Conservation (phyloP, 1,140 invertebrate species). For the Drosophila nebulosa region DNA sequence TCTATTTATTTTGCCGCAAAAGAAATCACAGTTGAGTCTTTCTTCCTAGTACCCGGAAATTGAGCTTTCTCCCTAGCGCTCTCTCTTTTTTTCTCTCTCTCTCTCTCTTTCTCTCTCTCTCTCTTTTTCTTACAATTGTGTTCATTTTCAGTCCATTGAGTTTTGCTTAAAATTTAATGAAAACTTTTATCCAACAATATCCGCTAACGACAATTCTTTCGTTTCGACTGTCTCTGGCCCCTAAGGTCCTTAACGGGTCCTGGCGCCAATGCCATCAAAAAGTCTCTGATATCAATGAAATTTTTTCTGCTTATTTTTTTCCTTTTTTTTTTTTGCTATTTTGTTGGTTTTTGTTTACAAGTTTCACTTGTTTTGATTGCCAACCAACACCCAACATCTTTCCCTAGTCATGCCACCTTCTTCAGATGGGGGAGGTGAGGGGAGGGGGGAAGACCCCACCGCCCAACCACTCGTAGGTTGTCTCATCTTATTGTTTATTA, state of each 20-base stretch:
- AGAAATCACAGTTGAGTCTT: background rate
- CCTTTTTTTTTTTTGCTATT: background rate
- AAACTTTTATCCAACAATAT: conserved; percentile 9
- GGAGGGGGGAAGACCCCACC: no score
- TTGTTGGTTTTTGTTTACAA: conserved; percentile 10
- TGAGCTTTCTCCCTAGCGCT: background rate
- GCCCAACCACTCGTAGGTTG: background rate
- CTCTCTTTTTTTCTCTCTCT: background rate
- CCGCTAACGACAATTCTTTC: conserved; percentile 10
- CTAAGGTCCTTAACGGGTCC: background rate
- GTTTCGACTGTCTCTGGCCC: background rate
- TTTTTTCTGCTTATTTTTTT: background rate
- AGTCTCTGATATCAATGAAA: conserved; percentile 4
- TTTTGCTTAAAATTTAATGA: conserved; percentile 19
- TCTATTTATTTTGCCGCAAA: background rate
- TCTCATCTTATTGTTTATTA: background rate
- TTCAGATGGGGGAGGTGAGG: background rate
- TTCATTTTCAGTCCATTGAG: conserved; percentile 15
- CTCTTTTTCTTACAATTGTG: background rate
- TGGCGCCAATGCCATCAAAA: conserved; percentile 9
- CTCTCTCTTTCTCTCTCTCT: background rate
- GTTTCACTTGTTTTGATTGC: conserved; percentile 14
- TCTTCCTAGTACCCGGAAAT: background rate
- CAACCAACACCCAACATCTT: background rate
- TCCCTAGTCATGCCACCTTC: background rate